Conservation (phyloP, 2,113 vertebrate genomes). For the Dasypus novemcinctus region DNA sequence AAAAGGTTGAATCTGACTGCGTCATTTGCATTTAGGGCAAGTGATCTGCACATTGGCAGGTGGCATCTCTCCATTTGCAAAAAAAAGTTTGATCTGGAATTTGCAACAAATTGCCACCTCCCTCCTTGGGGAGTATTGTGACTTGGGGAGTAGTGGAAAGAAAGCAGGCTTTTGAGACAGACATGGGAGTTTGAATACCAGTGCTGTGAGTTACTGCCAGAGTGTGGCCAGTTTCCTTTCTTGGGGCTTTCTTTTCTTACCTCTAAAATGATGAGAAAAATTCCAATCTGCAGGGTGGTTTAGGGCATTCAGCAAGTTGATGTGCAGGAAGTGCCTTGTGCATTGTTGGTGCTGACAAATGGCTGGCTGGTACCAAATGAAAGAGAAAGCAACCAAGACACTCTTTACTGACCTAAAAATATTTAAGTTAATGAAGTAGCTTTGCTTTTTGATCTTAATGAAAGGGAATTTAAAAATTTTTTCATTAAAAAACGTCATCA, state of each 20-base stretch:
- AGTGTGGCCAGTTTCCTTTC: neutral
- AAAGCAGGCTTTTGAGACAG: neutral
- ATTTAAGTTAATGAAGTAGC: neutral
- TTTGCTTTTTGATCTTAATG: conserved; percentile 37
- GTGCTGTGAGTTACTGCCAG: neutral
- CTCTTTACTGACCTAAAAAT: conserved; percentile 25
- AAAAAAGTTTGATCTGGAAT: neutral
- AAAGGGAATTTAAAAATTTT: neutral
- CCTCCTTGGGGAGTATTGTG: neutral
- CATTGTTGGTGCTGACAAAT: neutral
- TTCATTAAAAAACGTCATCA: neutral
- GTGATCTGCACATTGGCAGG: neutral
- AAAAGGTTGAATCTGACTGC: neutral
- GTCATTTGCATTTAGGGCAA: neutral
- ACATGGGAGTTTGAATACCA: neutral
- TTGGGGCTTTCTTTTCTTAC: neutral
- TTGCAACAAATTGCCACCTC: neutral
- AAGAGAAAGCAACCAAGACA: neutral
- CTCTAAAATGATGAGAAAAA: neutral
- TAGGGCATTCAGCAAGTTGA: neutral
- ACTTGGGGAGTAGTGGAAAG: neutral
- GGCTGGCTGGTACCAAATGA: neutral
- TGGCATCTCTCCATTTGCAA: neutral
- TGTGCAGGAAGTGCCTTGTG: neutral
- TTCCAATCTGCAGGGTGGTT: neutral